Base-by-base conservation (phyloP, 1,140 invertebrate genomes). In the Dryas iulia region DNA sequence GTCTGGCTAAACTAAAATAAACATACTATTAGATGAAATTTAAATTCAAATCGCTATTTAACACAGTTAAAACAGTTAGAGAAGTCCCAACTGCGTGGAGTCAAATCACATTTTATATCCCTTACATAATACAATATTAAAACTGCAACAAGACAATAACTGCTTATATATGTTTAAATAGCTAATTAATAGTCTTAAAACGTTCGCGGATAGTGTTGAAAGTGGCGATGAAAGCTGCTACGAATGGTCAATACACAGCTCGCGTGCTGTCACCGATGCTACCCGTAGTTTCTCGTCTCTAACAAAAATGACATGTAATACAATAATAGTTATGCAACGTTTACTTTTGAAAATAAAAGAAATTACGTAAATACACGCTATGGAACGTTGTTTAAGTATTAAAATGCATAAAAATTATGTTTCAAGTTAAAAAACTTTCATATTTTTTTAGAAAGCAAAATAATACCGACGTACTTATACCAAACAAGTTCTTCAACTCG, bases 161-260 rank as follows among this genome's bases (percentile, higher is more conserved):
- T 10, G 39, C n/a, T 47, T 18, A 18, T 35, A 35, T 35, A 35
- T 35, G 12, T 30, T 54, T 28, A 62, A 53, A 39, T 53, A 62
- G 14, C 66, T 86, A 84, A 87, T 89, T 87, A 87, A 84, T 81
- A 89, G 76, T 84, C 85, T 81, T 70, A 74, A 72, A 76, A 78
- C 84, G 86, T 83, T 70, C 74, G 77, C 74, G 47, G 57, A 57
- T 72, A 61, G 63, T 73, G 83, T 83, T 79, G 81, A 90, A 86
- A 90, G 87, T 84, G 79, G 79, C 81, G 75, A 85, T 77, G 87
- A 90, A 89, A 89, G 85, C 84, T 86, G 81, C 71, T 72, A 59
- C 75, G 73, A 86, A 84, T 87, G 83, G 85, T 81, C 86, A 87
- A 83, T 77, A 86, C 74, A 78, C 79, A 66, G 73, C 70, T 86